Conservation (phyloP, 2,113 vertebrate genomes). For the Panurus biarmicus region DNA sequence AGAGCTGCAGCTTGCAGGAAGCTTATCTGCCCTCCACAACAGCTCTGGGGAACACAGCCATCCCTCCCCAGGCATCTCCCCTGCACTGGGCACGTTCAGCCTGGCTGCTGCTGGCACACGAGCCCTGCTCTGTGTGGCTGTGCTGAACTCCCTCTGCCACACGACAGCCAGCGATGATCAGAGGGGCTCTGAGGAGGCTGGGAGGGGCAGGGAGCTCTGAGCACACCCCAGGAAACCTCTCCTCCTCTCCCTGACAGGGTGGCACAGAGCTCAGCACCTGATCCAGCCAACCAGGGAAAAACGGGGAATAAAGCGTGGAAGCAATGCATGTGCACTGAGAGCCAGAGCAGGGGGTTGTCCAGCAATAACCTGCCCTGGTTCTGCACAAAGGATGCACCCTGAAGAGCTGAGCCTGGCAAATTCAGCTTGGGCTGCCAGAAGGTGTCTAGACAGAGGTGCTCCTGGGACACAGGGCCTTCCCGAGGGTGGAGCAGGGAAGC, state of each 20-base stretch:
- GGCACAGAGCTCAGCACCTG: background rate
- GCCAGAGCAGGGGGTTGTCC: background rate
- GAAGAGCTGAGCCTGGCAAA: background rate
- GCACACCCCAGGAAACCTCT: background rate
- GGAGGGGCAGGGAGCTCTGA: background rate
- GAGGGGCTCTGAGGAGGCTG: background rate
- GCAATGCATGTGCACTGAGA: accelerated
- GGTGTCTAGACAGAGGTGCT: background rate
- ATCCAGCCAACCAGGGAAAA: background rate
- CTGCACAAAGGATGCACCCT: background rate
- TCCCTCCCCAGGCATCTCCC: background rate
- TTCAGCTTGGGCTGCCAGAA: background rate
- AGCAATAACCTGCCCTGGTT: background rate
- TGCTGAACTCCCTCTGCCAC: background rate
- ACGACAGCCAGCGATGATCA: accelerated
- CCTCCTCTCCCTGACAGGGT: background rate
- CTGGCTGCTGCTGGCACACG: background rate
- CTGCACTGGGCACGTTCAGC: background rate
- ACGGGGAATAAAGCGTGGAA: background rate
- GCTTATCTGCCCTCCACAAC: background rate
- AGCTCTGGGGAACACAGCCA: background rate
- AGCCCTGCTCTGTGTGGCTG: background rate
- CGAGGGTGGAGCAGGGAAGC: background rate
- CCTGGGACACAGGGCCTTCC: background rate
- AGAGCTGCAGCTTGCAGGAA: background rate